These are phyloP conservation scores for Benitochromis conjunctus DNA, from an alignment of 2,113 vertebrate species.

Conservation along the genomic window DNA sequence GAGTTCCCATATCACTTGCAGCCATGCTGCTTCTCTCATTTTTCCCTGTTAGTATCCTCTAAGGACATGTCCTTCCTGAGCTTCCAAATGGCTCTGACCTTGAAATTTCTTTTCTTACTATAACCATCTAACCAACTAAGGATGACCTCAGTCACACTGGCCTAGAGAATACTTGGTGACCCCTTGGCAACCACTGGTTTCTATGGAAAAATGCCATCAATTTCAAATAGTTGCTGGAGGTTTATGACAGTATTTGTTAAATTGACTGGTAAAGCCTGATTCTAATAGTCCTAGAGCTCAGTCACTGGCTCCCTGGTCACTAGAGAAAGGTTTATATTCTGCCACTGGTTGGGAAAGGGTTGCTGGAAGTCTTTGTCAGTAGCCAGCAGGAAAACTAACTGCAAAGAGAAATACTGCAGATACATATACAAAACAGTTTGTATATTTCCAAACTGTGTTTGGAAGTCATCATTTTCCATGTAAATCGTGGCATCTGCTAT, in stretches of 20 bases:
- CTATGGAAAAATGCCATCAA: neutral
- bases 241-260: neutral
- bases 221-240: neutral
- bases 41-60: neutral
- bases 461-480: neutral
- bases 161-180: neutral
- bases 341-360: neutral
- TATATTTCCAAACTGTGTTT: no score
- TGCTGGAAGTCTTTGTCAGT: neutral
- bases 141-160: neutral
- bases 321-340: neutral
- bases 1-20: neutral
- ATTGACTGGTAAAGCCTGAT: neutral
- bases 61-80: neutral
- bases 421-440: neutral
- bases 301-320: neutral
- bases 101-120: neutral
- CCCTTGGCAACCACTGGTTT: neutral
- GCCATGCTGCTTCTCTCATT: neutral
- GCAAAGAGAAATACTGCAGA: neutral
- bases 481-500: neutral
- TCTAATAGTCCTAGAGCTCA: neutral
- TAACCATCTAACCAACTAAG: neutral
- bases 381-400: neutral
- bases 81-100: neutral